Conservation (phyloP, 2,113 vertebrate species). For the Procapra przewalskii region DNA sequence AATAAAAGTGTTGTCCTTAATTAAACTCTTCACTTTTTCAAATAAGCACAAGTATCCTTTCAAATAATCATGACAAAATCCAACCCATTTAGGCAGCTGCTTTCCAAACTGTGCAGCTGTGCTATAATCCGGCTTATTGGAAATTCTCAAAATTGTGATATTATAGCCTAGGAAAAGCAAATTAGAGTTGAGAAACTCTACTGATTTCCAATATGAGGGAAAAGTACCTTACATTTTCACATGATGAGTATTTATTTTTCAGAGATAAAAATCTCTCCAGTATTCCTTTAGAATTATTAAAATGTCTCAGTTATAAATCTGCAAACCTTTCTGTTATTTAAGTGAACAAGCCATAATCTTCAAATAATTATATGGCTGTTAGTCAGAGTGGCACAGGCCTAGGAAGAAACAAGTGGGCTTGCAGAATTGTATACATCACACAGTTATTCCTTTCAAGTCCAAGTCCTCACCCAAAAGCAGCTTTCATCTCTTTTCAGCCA, state of each 20-base stretch:
- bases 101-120: slow-evolving; percentile 12
- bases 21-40: slow-evolving; percentile 33
- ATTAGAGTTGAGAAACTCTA: slow-evolving; percentile 31
- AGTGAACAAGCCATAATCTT: background rate
- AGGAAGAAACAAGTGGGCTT: background rate
- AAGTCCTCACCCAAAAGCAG: background rate
- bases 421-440: background rate
- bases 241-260: slow-evolving; percentile 10
- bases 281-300: slow-evolving; percentile 12
- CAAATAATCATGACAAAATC: slow-evolving; percentile 16
- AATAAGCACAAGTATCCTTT: slow-evolving; percentile 38
- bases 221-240: slow-evolving; percentile 31
- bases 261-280: slow-evolving; percentile 16
- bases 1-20: background rate
- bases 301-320: background rate
- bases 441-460: background rate
- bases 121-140: slow-evolving; percentile 1
- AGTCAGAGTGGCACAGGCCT: background rate
- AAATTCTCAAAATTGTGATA: slow-evolving; percentile 34
- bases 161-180: slow-evolving; percentile 3
- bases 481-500: background rate
- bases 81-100: background rate
- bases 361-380: background rate
- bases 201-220: background rate
- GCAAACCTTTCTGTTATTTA: background rate